Evolutionary conservation across 2,888 invertebrate species (phyloP).

Genomic region (Punctoribates punctum): DNA sequence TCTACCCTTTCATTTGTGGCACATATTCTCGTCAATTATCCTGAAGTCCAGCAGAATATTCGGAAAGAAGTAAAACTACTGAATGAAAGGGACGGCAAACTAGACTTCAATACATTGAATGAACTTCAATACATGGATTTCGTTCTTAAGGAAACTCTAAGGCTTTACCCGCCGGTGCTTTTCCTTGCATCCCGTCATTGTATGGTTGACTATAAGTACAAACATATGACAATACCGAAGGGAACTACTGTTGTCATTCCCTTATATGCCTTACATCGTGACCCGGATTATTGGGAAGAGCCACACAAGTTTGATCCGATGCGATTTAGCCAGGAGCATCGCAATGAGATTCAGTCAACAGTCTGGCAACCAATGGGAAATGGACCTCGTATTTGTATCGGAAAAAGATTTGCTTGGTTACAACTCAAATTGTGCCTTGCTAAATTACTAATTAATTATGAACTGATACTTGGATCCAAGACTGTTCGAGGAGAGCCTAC

Average conservation of each 20-base stretch:
- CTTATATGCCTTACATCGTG: conserved; percentile 49
- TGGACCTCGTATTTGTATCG: conserved; percentile 46
- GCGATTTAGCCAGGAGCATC: conserved; percentile 45
- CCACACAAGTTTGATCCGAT: conserved; percentile 49
- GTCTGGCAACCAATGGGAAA: conserved; percentile 46
- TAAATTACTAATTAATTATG: conserved; percentile 34
- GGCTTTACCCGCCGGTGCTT: conserved; percentile 47
- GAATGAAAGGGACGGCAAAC: conserved; percentile 37
- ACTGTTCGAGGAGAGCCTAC: conserved; percentile 32
- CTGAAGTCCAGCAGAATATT: conserved; percentile 45
- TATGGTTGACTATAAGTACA: conserved; percentile 40
- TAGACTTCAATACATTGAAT: conserved; percentile 45
- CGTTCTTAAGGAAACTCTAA: conserved; percentile 45
- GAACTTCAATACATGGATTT: conserved; percentile 45
- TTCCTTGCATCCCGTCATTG: conserved; percentile 45
- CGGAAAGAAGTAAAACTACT: conserved; percentile 43
- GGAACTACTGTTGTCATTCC: conserved; percentile 48
- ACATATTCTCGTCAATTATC: conserved; percentile 46
- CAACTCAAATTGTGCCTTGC: conserved; percentile 34
- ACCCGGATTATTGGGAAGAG: conserved; percentile 49
- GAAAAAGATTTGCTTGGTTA: conserved; percentile 30
- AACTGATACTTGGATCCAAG: conserved; percentile 24
- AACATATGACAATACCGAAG: conserved; percentile 47
- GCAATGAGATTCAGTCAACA: conserved; percentile 18
- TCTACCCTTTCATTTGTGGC: conserved; percentile 45